A percentile compares a stretch with the other conserved stretches of the same genome.
phyloP scores from a whole-genome alignment of 2,888 invertebrate genomes.

The Melanargia galathea region DNA sequence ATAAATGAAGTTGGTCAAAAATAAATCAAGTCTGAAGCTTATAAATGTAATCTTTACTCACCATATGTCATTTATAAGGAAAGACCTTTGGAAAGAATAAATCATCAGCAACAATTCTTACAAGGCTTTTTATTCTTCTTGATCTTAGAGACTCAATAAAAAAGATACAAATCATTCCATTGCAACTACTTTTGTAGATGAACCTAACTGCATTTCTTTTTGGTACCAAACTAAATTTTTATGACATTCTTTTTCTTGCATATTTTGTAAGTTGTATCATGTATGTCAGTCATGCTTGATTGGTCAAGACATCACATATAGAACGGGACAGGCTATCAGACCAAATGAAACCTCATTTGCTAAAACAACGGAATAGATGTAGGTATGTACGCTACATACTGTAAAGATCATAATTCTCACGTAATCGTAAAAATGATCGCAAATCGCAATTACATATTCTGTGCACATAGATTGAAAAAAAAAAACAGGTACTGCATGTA shows the following conservation, averaged over 20 bases:
- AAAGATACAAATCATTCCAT: neutral
- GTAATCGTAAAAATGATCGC: too few relatives aligned
- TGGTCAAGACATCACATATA: neutral
- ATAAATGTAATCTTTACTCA: constrained; percentile 12
- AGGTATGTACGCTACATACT: too few relatives aligned
- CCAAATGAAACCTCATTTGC: too few relatives aligned
- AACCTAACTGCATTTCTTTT: neutral
- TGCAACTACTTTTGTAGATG: neutral
- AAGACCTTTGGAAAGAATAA: constrained; percentile 14
- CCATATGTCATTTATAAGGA: constrained; percentile 9
- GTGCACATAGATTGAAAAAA: neutral
- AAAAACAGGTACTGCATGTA: neutral
- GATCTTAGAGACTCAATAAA: constrained; percentile 18
- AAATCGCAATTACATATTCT: neutral
- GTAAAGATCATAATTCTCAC: too few relatives aligned
- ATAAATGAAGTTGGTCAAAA: too few relatives aligned
- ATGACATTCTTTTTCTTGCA: neutral
- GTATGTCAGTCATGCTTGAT: neutral
- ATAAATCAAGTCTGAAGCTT: neutral
- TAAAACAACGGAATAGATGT: too few relatives aligned
- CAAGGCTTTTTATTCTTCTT: neutral
- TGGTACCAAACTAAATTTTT: neutral
- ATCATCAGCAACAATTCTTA: neutral
- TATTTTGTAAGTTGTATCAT: neutral
- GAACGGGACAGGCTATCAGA: too few relatives aligned